phyloP scores from a whole-genome alignment of 2,888 invertebrate species.

The Nephrotoma appendiculata region DNA sequence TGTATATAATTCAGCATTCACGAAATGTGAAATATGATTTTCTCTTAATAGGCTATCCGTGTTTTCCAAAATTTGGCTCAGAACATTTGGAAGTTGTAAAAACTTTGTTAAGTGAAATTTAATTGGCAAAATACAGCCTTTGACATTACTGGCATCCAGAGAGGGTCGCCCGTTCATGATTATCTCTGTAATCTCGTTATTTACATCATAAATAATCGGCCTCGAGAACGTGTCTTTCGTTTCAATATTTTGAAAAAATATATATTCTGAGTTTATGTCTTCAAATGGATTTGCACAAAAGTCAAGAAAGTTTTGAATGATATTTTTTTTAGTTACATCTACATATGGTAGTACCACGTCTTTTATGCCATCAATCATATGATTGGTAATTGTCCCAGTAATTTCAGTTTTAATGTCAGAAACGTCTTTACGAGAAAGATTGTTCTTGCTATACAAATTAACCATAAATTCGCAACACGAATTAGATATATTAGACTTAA shows the following conservation, averaged over 20 bases:
- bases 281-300: no score
- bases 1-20: no score
- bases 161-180: slow-evolving; percentile 9
- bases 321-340: background rate
- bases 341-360: background rate
- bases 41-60: no score
- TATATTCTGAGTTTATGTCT: no score
- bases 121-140: slow-evolving; percentile 10
- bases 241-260: no score
- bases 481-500: no score
- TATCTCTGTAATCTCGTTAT: background rate
- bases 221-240: no score
- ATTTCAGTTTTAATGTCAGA: background rate
- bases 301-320: background rate
- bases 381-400: background rate
- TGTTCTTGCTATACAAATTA: background rate
- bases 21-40: no score
- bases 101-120: no score
- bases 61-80: no score
- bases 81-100: no score
- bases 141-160: slow-evolving; percentile 8
- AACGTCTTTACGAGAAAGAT: background rate
- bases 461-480: no score
- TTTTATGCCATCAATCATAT: background rate
- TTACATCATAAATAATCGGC: background rate